These are phyloP conservation scores for Melanotaenia boesemani DNA, from an alignment of 2,797 vertebrate species.

Conservation along the genomic window DNA sequence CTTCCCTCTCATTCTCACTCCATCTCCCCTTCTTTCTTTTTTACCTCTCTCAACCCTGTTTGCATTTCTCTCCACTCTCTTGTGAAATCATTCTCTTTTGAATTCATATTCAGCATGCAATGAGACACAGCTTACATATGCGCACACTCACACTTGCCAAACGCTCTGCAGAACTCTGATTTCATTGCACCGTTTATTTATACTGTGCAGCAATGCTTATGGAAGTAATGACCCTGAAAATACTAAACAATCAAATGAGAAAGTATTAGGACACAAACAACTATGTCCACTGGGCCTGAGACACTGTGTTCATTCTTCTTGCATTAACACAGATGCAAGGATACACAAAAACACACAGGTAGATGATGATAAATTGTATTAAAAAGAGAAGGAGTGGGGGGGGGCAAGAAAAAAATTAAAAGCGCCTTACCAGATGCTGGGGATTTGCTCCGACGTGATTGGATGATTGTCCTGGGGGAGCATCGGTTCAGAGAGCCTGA, in stretches of 20 bases:
- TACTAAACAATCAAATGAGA: constrained; percentile 45
- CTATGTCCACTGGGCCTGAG: constrained; percentile 21
- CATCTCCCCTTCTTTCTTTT: constrained; percentile 24
- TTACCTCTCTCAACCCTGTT: constrained; percentile 42
- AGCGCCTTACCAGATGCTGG: constrained; percentile 88
- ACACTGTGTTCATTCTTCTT: neutral
- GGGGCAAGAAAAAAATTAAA: constrained; percentile 8
- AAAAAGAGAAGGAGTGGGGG: neutral
- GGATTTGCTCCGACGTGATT: constrained; percentile 90
- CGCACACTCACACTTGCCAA: constrained; percentile 21
- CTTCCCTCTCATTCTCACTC: constrained; percentile 48
- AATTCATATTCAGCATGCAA: constrained; percentile 60
- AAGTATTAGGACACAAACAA: constrained; percentile 38
- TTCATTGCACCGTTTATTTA: constrained; percentile 45
- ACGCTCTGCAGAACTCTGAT: constrained; percentile 47
- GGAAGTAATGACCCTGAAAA: constrained; percentile 63
- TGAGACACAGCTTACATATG: constrained; percentile 27
- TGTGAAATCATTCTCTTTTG: constrained; percentile 64
- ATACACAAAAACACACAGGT: neutral
- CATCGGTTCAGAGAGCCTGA: constrained; percentile 83
- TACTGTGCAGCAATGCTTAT: constrained; percentile 43
- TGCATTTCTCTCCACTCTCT: constrained; percentile 46
- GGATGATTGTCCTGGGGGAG: constrained; percentile 86
- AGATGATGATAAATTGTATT: constrained; percentile 5
- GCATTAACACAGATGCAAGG: neutral